These are phyloP conservation scores for Vanessa atalanta DNA, from an alignment of 1,140 invertebrate species.

Conservation along the genomic window DNA sequence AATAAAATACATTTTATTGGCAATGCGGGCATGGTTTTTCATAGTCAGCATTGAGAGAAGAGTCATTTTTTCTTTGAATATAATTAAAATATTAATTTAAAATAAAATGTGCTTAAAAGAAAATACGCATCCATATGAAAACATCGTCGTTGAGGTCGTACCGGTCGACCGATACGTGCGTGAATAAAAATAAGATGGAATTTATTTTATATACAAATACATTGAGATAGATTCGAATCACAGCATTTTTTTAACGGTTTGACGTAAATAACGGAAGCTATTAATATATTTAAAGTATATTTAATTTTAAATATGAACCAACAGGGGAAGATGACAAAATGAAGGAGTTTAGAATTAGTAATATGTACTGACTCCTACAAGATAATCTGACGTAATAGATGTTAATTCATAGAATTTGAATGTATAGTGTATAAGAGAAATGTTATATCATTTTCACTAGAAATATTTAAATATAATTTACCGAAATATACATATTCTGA, in stretches of 20 bases:
- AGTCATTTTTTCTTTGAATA: too few relatives aligned
- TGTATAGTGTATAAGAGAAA: background rate
- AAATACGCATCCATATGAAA: background rate
- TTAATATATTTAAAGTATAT: constrained; percentile 12
- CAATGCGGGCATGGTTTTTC: too few relatives aligned
- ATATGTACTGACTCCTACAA: background rate
- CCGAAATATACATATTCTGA: background rate
- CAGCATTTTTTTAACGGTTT: background rate
- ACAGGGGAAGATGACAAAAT: background rate
- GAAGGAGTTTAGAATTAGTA: background rate
- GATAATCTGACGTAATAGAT: constrained; percentile 15
- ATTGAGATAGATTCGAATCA: background rate
- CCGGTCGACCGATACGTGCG: constrained; percentile 37
- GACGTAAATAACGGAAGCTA: constrained; percentile 28
- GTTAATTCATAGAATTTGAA: background rate
- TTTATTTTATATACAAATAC: constrained; percentile 14
- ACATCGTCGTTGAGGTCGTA: constrained; percentile 29
- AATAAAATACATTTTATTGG: too few relatives aligned
- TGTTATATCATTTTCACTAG: background rate
- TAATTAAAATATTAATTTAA: too few relatives aligned
- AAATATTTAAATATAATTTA: background rate
- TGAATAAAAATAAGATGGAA: constrained; percentile 41
- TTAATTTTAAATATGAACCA: background rate
- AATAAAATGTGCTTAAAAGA: too few relatives aligned
- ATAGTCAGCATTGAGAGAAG: too few relatives aligned